These are phyloP conservation scores for Ptiloglossa arizonensis DNA, from an alignment of 1,140 invertebrate species.

Conservation along the genomic window DNA sequence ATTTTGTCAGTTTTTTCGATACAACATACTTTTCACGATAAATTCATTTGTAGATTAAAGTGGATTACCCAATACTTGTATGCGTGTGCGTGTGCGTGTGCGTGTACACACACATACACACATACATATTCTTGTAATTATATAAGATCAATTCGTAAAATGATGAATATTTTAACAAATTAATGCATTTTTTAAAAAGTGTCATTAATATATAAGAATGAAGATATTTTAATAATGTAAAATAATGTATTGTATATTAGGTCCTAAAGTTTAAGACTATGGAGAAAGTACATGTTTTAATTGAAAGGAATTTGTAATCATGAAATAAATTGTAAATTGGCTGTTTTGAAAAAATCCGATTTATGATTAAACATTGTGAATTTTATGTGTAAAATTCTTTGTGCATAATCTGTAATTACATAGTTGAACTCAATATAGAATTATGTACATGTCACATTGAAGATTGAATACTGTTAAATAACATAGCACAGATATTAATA, in stretches of 20 bases:
- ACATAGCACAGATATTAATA: background rate
- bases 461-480: constrained; percentile 17
- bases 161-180: constrained; percentile 41
- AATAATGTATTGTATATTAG: constrained; percentile 18
- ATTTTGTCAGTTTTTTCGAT: background rate
- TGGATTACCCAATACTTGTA: background rate
- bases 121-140: constrained; percentile 16
- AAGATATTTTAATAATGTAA: constrained; percentile 53
- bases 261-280: constrained; percentile 6
- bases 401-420: constrained; percentile 6
- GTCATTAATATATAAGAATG: constrained; percentile 8
- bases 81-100: too few relatives aligned
- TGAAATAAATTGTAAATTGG: background rate
- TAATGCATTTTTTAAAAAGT: constrained; percentile 23
- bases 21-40: background rate
- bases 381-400: constrained; percentile 12
- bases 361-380: background rate
- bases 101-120: background rate
- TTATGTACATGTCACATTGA: background rate
- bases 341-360: background rate
- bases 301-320: background rate
- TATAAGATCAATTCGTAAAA: constrained; percentile 8
- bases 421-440: background rate
- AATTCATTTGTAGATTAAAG: background rate
- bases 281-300: constrained; percentile 25